Conservation (phyloP, 2,888 invertebrate species). For the Salticus scenicus region DNA sequence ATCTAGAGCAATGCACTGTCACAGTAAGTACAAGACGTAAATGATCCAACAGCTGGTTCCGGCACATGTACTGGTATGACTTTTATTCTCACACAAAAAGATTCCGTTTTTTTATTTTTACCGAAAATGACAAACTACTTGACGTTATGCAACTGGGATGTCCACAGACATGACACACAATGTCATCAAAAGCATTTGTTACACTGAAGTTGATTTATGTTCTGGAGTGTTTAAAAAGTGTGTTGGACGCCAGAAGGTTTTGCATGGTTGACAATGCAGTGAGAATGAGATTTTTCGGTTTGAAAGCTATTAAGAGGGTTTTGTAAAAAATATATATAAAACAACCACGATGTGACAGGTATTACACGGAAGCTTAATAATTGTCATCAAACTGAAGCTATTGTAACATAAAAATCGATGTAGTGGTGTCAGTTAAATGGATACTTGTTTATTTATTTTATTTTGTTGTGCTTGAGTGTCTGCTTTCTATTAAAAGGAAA, state of each 20-base stretch:
- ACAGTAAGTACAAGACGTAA: neutral
- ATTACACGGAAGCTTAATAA: too few species aligned
- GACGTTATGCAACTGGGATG: conserved; percentile 52
- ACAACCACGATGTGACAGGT: too few species aligned
- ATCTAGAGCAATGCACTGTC: neutral
- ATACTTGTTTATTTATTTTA: too few species aligned
- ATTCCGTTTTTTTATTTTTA: neutral
- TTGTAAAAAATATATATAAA: too few species aligned
- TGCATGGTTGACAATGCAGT: neutral
- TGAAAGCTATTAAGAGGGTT: too few species aligned
- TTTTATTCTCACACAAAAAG: neutral
- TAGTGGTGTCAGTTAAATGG: too few species aligned
- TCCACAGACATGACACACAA: conserved; percentile 45
- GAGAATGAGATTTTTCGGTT: neutral
- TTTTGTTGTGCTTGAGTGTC: too few species aligned
- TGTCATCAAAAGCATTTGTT: conserved; percentile 64
- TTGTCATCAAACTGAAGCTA: too few species aligned
- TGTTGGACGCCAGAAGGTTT: neutral
- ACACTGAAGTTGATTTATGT: conserved; percentile 51
- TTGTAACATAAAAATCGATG: too few species aligned
- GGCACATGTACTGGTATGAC: neutral
- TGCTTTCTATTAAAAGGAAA: too few species aligned
- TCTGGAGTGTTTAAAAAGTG: neutral
- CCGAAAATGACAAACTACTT: conserved; percentile 42
- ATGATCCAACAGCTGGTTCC: neutral